Percentiles rank a stretch among this genome's conserved stretches.
phyloP scores from a whole-genome alignment of 2,113 vertebrate genomes.

The Lamprotornis superbus region DNA sequence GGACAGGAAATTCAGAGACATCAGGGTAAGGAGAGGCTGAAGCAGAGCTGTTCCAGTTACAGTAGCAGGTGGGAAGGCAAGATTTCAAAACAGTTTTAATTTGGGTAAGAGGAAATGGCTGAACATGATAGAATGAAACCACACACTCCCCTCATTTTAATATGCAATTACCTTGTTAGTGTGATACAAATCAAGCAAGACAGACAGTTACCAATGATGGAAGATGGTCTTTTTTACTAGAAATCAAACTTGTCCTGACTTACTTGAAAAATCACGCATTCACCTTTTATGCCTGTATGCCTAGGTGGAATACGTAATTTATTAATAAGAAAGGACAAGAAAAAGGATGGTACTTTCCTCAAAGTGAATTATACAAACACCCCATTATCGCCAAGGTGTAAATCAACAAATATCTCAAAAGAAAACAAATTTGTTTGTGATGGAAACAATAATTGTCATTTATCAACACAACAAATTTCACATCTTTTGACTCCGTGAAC shows the following conservation, averaged over 20 bases:
- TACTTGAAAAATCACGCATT: background rate
- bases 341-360: background rate
- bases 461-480: background rate
- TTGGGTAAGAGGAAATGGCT: slow-evolving; percentile 18
- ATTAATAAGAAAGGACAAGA: background rate
- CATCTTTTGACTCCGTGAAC: background rate
- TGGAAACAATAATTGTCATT: background rate
- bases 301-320: background rate
- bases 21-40: slow-evolving; percentile 27
- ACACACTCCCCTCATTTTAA: background rate
- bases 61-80: slow-evolving; percentile 52
- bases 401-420: background rate
- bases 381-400: background rate
- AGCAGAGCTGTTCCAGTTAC: slow-evolving; percentile 44
- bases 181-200: background rate
- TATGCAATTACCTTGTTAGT: background rate
- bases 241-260: background rate
- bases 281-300: background rate
- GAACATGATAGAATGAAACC: slow-evolving; percentile 10
- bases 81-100: slow-evolving; percentile 42
- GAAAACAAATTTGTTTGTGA: background rate
- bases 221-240: background rate
- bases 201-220: background rate
- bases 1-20: slow-evolving; percentile 50
- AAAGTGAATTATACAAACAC: background rate